Evolutionary conservation across 2,888 invertebrate genomes (phyloP).

Genomic region (Phaonia tiefii): DNA sequence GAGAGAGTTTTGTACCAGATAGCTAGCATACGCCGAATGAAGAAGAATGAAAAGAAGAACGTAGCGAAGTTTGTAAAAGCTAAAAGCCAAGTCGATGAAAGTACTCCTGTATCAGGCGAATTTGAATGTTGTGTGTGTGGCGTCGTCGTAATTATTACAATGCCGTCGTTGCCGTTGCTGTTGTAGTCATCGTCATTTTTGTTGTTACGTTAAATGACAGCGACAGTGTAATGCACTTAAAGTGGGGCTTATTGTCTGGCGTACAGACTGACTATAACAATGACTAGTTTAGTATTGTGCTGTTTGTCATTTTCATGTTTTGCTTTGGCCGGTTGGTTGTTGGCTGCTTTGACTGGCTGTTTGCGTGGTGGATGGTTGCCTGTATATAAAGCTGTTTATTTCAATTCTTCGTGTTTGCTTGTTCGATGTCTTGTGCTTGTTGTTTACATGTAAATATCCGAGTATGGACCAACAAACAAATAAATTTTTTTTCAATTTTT

Average conservation of each 20-base stretch:
- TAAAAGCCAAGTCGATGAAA: background rate
- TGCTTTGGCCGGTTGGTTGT: slow-evolving; percentile 48
- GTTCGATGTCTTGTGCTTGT: slow-evolving; percentile 6
- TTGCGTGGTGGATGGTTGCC: slow-evolving; percentile 60
- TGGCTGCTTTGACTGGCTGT: slow-evolving; percentile 35
- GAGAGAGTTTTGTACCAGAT: too few relatives aligned
- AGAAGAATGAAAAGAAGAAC: too few relatives aligned
- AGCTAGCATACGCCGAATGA: too few relatives aligned
- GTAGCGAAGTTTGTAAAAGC: slow-evolving; percentile 16
- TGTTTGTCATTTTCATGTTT: slow-evolving; percentile 25
- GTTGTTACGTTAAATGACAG: slow-evolving; percentile 16
- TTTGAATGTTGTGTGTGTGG: background rate
- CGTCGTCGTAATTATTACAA: background rate
- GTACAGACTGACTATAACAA: slow-evolving; percentile 51
- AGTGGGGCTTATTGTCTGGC: slow-evolving; percentile 64
- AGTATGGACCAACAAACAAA: slow-evolving; percentile 25
- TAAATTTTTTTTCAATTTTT: too few relatives aligned
- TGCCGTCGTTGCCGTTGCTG: slow-evolving; percentile 2
- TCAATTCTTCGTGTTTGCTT: slow-evolving; percentile 8
- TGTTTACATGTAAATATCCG: slow-evolving; percentile 16
- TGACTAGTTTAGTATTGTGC: slow-evolving; percentile 41
- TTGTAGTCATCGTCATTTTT: background rate
- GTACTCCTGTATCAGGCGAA: background rate
- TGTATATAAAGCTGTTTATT: slow-evolving; percentile 45
- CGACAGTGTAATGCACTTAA: slow-evolving; percentile 64